Percentiles rank a stretch among this genome's conserved stretches.
These are phyloP conservation scores for Melipona beecheii DNA, from an alignment of 2,888 invertebrate genomes.

Conservation along the genomic window DNA sequence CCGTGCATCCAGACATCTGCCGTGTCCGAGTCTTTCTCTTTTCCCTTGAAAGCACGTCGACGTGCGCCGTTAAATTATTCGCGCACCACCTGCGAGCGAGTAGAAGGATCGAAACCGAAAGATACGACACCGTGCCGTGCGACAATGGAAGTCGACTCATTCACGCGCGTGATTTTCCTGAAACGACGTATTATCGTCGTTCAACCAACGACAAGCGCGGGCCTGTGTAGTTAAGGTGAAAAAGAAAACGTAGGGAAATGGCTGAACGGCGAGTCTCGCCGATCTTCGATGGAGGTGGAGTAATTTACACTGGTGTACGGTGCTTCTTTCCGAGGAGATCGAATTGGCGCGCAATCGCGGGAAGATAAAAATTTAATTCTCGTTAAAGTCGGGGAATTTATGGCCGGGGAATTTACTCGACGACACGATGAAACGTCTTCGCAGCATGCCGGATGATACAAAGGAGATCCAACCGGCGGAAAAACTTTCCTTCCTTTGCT, in stretches of 20 bases:
- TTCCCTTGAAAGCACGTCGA: constrained; percentile 8
- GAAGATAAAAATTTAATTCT: constrained; percentile 55
- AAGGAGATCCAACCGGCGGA: constrained; percentile 59
- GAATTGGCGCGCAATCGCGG: constrained; percentile 12
- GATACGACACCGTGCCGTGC: background rate
- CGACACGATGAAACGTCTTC: constrained; percentile 39
- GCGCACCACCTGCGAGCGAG: constrained; percentile 13
- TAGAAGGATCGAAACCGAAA: background rate
- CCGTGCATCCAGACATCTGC: constrained; percentile 75
- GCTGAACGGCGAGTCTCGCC: background rate
- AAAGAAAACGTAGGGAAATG: background rate
- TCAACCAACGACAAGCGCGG: background rate
- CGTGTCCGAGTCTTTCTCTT: constrained; percentile 19
- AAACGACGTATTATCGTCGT: background rate
- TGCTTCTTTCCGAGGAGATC: background rate
- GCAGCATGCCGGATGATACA: constrained; percentile 58
- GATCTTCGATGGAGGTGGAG: background rate
- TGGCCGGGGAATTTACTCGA: constrained; percentile 41
- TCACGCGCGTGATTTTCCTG: too few relatives aligned
- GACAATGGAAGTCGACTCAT: background rate
- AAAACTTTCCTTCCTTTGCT: constrained; percentile 66
- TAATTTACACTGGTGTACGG: constrained; percentile 17
- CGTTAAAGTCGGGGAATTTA: constrained; percentile 59
- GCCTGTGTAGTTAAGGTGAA: background rate
- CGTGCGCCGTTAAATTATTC: constrained; percentile 37